Evolutionary conservation across 2,888 invertebrate genomes (phyloP), one percentile per base, ranked within the genome.

Genomic region (Amblyjoppa proteus): DNA sequence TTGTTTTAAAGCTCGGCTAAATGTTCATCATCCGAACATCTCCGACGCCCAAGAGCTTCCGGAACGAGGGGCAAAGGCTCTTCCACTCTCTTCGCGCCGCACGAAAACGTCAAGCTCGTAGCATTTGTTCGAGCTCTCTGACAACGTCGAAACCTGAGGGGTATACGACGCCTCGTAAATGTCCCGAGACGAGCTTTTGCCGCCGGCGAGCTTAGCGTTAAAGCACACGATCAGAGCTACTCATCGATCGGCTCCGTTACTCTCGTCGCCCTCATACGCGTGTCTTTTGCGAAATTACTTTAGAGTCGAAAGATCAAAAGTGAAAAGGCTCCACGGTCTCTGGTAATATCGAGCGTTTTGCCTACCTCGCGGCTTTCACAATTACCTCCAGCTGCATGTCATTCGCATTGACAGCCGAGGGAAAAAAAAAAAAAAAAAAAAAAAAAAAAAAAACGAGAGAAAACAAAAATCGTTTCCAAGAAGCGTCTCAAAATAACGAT

Each of bases 221-320:
- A 31, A 64, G n/a, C 34, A n/a, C 16, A 76, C 69, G 81, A 81
- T 81, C 81, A 76, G 76, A 81, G 81, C 34, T 41, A 70, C 25
- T 81, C 81, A 61, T 81, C 81, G 76, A 51, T 76, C 75, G 70
- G 45, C 16, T 34, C 49, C 66, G 41, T 61, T 64, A 64, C 64
- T 49, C 31, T 31, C 69, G 70, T 41, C 61, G 61, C 51, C 28
- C 53, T 28, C 13, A 3, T 70, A 20, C 28, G 53, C 41, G 73
- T 68, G 38, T 71, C 75, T 78, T 78, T 41, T 69, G 69, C 81
- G 78, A 78, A 85, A 85, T 85, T 68, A 77, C 81, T 73, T 77
- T 76, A 56, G 53, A 61, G 69, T 69, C 51, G 81, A 78, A 56
- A 85, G 78, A 85, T 78, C 81, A 78, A 78, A 85, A 73, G 69